Evolutionary conservation across 2,888 invertebrate genomes (phyloP).

Genomic region (Scaptomyza reducta): DNA sequence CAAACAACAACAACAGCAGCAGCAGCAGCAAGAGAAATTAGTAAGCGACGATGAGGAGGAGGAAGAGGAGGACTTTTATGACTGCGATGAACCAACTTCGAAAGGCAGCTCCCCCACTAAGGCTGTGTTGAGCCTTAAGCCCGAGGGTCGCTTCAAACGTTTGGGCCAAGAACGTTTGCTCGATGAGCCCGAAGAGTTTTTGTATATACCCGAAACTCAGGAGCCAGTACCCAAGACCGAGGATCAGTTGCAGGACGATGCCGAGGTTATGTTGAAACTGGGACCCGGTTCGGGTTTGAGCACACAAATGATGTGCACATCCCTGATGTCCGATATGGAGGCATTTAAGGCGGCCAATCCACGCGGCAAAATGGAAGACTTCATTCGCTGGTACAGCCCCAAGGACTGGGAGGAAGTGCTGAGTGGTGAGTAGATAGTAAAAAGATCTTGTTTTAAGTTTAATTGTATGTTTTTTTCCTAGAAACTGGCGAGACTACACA

Average conservation of each 20-base stretch:
- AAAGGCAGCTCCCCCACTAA: conserved; percentile 55
- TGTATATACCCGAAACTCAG: conserved; percentile 93
- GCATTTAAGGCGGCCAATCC: conserved; percentile 99
- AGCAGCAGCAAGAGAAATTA: conserved; percentile 6
- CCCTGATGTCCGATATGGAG: conserved; percentile 98
- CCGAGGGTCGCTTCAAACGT: conserved; percentile 89
- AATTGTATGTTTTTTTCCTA: conserved; percentile 13
- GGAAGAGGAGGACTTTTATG: conserved; percentile 90
- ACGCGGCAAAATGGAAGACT: conserved; percentile 94
- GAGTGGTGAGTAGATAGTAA: conserved; percentile 68
- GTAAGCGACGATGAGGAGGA: conserved; percentile 46
- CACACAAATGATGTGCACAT: conserved; percentile 96
- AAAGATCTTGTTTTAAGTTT: rapidly evolving
- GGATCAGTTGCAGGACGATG: conserved; percentile 97
- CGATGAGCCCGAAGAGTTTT: conserved; percentile 88
- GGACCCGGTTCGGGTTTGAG: conserved; percentile 92
- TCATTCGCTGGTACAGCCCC: conserved; percentile 99
- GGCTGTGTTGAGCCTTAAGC: conserved; percentile 85
- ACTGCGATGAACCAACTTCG: conserved; percentile 87
- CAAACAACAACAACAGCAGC: conserved; percentile 72
- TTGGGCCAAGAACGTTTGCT: conserved; percentile 89
- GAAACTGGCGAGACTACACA: conserved; percentile 85
- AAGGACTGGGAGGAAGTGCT: conserved; percentile 93
- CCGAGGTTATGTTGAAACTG: conserved; percentile 93
- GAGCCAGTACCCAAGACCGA: conserved; percentile 99